Conservation (phyloP, 2,888 invertebrate species). For the Tenodera sinensis region DNA sequence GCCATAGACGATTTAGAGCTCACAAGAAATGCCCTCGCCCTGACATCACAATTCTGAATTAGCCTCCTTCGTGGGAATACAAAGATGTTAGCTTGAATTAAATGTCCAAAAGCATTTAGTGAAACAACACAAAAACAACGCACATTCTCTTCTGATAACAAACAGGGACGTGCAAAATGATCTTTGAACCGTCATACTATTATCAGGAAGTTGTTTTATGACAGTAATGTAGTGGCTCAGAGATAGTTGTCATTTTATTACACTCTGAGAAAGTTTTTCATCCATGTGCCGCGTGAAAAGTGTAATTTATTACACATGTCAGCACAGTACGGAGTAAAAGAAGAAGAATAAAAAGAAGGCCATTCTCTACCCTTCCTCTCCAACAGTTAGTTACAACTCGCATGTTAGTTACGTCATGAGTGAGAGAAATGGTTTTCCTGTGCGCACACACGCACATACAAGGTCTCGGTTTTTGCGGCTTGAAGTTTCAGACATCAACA, state of each 20-base stretch:
- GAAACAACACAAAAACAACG: too few species aligned
- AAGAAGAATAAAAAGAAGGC: background rate
- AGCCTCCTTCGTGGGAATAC: too few species aligned
- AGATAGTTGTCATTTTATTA: background rate
- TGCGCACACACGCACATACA: background rate
- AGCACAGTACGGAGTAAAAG: background rate
- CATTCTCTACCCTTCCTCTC: background rate
- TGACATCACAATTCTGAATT: too few species aligned
- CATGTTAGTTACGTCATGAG: background rate
- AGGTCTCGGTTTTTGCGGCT: background rate
- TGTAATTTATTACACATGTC: constrained; percentile 9
- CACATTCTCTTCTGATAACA: too few species aligned
- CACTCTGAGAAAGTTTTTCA: background rate
- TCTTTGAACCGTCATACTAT: background rate
- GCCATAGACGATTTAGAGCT: too few species aligned
- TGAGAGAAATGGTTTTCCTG: background rate
- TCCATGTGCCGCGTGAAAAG: background rate
- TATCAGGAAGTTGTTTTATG: background rate
- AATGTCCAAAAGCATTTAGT: too few species aligned
- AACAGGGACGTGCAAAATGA: background rate
- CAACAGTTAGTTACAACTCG: background rate
- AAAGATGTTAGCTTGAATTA: too few species aligned
- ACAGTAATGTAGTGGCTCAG: background rate
- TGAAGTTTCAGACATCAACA: background rate
- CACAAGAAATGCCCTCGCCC: too few species aligned